Percentiles rank a stretch among this genome's conserved stretches.
Evolutionary conservation across 2,797 vertebrate genomes (phyloP).

Genomic region (Rhynchotus rufescens): DNA sequence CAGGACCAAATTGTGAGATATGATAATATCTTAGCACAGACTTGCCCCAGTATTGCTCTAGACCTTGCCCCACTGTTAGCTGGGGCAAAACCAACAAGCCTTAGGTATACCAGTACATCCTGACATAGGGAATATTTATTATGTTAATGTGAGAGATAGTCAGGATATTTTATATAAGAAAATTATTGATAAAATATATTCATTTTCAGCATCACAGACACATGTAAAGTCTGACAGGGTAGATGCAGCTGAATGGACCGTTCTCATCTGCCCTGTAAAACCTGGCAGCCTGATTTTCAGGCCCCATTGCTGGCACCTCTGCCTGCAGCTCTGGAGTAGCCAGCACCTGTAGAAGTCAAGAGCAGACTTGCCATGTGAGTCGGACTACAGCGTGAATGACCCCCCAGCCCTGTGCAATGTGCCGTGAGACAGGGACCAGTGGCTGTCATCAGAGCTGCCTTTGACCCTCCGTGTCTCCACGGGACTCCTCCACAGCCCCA

Average conservation of each 20-base stretch:
- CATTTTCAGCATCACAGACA: neutral
- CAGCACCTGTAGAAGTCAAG: neutral
- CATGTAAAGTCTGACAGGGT: neutral
- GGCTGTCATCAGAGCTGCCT: neutral
- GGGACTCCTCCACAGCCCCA: neutral
- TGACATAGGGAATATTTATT: neutral
- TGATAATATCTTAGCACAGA: neutral
- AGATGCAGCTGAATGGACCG: neutral
- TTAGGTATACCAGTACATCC: neutral
- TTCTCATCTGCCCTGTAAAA: neutral
- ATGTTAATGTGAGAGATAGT: neutral
- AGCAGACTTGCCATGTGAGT: neutral
- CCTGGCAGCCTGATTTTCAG: neutral
- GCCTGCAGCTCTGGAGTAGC: neutral
- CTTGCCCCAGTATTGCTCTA: no score
- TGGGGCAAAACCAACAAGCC: neutral
- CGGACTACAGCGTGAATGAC: accelerated
- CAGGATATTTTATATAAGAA: neutral
- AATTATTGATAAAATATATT: neutral
- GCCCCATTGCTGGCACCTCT: no score
- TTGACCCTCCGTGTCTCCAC: neutral
- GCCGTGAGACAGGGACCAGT: accelerated
- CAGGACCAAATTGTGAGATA: neutral
- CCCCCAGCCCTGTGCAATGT: neutral
- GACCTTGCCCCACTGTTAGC: neutral